These are phyloP conservation scores for Aphrophora alni DNA, from an alignment of 2,888 invertebrate species.

Conservation along the genomic window DNA sequence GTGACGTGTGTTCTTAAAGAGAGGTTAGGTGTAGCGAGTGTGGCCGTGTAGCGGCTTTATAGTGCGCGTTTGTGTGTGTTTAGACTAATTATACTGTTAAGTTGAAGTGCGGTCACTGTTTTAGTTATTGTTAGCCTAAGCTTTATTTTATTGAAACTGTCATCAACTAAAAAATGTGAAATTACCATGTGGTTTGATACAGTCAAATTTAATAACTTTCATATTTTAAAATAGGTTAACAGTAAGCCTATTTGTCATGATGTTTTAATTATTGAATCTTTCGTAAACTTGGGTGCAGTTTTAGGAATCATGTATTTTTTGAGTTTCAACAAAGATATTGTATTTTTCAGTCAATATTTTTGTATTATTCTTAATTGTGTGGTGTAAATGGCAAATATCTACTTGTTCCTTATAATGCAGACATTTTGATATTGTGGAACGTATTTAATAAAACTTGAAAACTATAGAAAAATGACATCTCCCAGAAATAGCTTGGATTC, in stretches of 20 bases:
- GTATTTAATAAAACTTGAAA: neutral
- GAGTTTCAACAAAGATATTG: neutral
- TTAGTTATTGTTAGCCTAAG: neutral
- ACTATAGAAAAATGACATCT: slow-evolving; percentile 27
- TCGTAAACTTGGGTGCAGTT: neutral
- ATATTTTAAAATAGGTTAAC: too few relatives aligned
- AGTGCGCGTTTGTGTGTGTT: neutral
- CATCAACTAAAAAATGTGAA: too few relatives aligned
- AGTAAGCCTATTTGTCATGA: too few relatives aligned
- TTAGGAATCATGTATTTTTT: neutral
- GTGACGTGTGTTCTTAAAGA: neutral
- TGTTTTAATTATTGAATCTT: too few relatives aligned
- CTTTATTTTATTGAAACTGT: neutral
- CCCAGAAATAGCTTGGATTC: slow-evolving; percentile 62
- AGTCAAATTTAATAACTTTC: too few relatives aligned
- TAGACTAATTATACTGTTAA: neutral
- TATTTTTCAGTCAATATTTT: neutral
- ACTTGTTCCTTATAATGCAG: neutral
- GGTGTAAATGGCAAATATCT: neutral
- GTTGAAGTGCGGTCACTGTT: neutral
- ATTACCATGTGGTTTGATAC: too few relatives aligned
- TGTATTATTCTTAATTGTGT: neutral
- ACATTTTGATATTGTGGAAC: neutral
- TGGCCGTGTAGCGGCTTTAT: neutral
- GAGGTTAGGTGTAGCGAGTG: neutral